phyloP scores from a whole-genome alignment of 2,888 invertebrate genomes.

The Emmelina monodactyla region DNA sequence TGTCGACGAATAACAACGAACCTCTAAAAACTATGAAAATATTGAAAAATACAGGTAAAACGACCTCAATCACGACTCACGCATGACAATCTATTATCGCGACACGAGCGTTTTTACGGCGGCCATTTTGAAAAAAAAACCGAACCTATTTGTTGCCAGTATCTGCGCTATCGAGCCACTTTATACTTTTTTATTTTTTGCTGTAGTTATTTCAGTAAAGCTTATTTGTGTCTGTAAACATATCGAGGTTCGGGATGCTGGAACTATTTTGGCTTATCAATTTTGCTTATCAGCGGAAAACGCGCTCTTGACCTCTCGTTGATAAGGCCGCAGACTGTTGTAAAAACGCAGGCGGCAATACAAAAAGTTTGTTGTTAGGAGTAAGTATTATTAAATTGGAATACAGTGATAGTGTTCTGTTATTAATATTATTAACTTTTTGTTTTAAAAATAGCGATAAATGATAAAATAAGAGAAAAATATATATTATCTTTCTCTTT shows the following conservation, averaged over 20 bases:
- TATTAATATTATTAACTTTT: too few relatives aligned
- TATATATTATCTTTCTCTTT: too few relatives aligned
- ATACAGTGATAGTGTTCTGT: too few relatives aligned
- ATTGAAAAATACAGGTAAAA: constrained; percentile 34
- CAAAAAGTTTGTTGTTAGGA: too few relatives aligned
- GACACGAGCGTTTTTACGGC: not conserved
- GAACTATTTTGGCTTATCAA: constrained; percentile 17
- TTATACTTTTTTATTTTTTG: constrained; percentile 18
- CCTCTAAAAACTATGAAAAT: constrained; percentile 50
- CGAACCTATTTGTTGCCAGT: too few relatives aligned
- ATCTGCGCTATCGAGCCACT: too few relatives aligned
- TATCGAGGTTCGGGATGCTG: constrained; percentile 43
- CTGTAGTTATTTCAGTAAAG: constrained; percentile 1
- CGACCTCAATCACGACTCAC: constrained; percentile 21
- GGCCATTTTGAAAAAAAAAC: too few relatives aligned
- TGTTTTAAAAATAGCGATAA: too few relatives aligned
- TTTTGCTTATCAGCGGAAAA: constrained; percentile 41
- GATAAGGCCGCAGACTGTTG: too few relatives aligned
- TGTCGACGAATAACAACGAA: constrained; percentile 39
- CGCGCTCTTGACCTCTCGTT: constrained; percentile 62
- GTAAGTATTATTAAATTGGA: too few relatives aligned
- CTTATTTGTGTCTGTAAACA: constrained; percentile 30
- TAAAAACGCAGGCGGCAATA: too few relatives aligned
- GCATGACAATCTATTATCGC: not conserved
- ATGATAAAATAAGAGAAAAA: too few relatives aligned